Evolutionary conservation across 2,113 vertebrate genomes (phyloP).

Genomic region (Esox niger): DNA sequence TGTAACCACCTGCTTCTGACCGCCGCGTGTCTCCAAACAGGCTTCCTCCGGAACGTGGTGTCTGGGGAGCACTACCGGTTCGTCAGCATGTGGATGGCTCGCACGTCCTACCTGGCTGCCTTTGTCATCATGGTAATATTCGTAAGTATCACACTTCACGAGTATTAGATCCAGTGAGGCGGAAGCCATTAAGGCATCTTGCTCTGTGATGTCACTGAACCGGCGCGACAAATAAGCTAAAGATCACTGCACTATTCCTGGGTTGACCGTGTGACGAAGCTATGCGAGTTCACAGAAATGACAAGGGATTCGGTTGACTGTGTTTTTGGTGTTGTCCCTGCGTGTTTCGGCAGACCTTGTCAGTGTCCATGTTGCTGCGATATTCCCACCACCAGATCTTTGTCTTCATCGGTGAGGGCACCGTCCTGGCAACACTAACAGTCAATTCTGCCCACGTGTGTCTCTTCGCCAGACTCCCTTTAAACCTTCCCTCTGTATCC

Average conservation of each 20-base stretch:
- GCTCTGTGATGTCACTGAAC: not conserved
- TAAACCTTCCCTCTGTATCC: conserved; percentile 2
- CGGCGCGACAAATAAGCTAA: too few relatives aligned
- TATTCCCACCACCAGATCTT: conserved; percentile 99
- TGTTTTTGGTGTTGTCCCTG: not conserved
- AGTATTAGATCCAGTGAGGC: not conserved
- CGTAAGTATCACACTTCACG: conserved; percentile 72
- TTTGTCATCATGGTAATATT: conserved; percentile 99
- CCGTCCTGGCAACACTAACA: not conserved
- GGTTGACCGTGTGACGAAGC: too few relatives aligned
- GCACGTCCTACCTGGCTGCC: conserved; percentile 92
- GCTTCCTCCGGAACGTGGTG: conserved; percentile 94
- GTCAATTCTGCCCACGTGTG: too few relatives aligned
- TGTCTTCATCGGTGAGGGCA: conserved; percentile 91
- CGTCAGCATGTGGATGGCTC: conserved; percentile 99
- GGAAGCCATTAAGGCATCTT: not conserved
- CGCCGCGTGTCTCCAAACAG: conserved; percentile 57
- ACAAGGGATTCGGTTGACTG: too few relatives aligned
- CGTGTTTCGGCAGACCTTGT: conserved; percentile 83
- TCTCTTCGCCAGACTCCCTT: too few relatives aligned
- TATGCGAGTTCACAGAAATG: not conserved
- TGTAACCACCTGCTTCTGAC: not conserved
- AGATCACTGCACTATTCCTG: too few relatives aligned
- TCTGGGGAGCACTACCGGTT: conserved; percentile 98
- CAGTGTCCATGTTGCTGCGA: conserved; percentile 93